A percentile compares a stretch with the other conserved stretches of the same genome.
Evolutionary conservation across 2,113 vertebrate species (phyloP).

Genomic region (Pongo pygmaeus): DNA sequence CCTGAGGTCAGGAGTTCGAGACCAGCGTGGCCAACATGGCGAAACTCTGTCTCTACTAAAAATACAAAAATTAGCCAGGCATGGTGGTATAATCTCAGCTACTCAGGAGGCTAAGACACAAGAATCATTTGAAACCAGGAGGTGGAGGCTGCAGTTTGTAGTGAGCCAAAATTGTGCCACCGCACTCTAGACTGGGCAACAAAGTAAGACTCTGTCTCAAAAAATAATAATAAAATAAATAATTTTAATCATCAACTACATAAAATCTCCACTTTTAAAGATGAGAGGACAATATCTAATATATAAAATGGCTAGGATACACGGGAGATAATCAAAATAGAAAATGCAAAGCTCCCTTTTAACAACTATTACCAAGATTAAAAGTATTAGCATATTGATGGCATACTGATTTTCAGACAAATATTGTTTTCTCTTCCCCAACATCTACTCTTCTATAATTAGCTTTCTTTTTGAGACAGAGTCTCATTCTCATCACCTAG

Average conservation of each 20-base stretch:
- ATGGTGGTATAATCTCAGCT: not conserved
- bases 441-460: not conserved
- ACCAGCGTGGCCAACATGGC: too few relatives aligned
- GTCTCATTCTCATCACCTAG: too few relatives aligned
- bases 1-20: too few relatives aligned
- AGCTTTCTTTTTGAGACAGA: not conserved
- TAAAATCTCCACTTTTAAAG: not conserved
- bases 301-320: not conserved
- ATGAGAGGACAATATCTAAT: constrained; percentile 4
- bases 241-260: not conserved
- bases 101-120: not conserved
- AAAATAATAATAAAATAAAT: not conserved
- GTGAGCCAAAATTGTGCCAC: too few relatives aligned
- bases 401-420: not conserved
- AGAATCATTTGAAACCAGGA: not conserved
- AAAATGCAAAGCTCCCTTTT: constrained; percentile 25
- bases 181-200: not conserved
- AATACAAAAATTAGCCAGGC: not conserved
- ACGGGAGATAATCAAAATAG: not conserved
- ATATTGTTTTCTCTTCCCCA: not conserved
- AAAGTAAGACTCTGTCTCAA: not conserved
- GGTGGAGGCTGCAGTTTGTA: not conserved
- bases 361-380: not conserved
- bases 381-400: not conserved
- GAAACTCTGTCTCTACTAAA: too few relatives aligned